Percentiles rank a stretch among this genome's conserved stretches.
Evolutionary conservation across 2,113 vertebrate genomes (phyloP).

Genomic region (Pterocles burchelli): DNA sequence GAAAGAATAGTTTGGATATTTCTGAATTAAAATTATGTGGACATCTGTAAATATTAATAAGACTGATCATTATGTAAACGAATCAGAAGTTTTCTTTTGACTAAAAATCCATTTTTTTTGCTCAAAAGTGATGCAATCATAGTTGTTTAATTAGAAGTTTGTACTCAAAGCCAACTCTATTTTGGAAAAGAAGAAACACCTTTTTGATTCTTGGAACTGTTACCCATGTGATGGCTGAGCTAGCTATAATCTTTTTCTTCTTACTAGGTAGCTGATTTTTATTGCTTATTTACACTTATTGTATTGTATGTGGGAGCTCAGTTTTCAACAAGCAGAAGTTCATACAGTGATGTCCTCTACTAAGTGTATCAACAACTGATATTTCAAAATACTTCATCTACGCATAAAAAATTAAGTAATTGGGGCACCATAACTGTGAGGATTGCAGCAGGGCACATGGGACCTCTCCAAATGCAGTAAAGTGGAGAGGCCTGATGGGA

Average conservation of each 20-base stretch:
- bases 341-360: not conserved
- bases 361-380: not conserved
- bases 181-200: not conserved
- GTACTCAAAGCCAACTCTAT: not conserved
- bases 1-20: not conserved
- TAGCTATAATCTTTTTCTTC: not conserved
- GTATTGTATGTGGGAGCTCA: not conserved
- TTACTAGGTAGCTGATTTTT: not conserved
- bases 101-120: not conserved
- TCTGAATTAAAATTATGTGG: not conserved
- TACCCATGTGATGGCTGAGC: not conserved
- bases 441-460: not conserved
- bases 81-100: not conserved
- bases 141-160: not conserved
- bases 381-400: not conserved
- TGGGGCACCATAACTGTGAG: not conserved
- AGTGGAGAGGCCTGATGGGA: not conserved
- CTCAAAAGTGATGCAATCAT: not conserved
- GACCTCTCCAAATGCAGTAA: not conserved
- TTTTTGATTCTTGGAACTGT: not conserved
- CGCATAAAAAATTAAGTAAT: not conserved
- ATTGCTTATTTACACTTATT: not conserved
- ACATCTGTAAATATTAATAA: not conserved
- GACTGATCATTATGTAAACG: not conserved
- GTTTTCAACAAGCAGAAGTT: not conserved